Base-by-base conservation (phyloP, 2,797 vertebrate genomes). In the Macropodus opercularis region DNA sequence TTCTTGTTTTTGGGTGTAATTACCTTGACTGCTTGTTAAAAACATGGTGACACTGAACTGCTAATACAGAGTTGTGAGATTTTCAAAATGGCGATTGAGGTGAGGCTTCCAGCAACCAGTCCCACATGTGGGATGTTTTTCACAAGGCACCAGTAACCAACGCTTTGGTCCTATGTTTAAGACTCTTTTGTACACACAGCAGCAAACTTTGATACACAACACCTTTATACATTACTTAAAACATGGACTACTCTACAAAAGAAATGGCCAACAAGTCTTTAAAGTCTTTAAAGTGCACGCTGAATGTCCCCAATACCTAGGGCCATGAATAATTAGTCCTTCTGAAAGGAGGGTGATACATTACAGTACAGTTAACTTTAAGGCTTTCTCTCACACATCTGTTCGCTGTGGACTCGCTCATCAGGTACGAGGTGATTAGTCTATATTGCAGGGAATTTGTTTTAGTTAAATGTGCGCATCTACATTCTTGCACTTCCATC, bases 141-240 rank as follows among this genome's bases (percentile, higher is more conserved):
- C n/a, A 63, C 21, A 72, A 80, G 75, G 80, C 81, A 83, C 64
- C 40, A 32, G 14, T 36, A 47, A 67, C 41, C 52, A 52, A 69
- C 2, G 31, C 61, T 72, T 80, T 80, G 65, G 80, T 74, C 77
- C 54, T 52, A n/a, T n/a, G n/a, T n/a, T n/a, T n/a, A n/a, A 39
- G 19, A 6, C 61, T 35, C 46, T 19, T 27, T 52, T 34, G 17
- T 26, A 34, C 22, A 46, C 32, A 24, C 32, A 63, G 43, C 54
- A 66, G 49, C 48, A 27, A n/a, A 39, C n/a, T 60, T 14, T 60
- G 5, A 56, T 13, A 15, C 3, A 24, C 26, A 21, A 27, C 27
- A 35, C 19, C 46, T 42, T 44, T 13, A 43, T 12, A 23, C 55
- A 22, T 39, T 15, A 36, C n/a, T 43, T 11, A 42, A 56, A 49